These are phyloP conservation scores for Sapayoa aenigma DNA, from an alignment of 2,113 vertebrate species.

Conservation along the genomic window DNA sequence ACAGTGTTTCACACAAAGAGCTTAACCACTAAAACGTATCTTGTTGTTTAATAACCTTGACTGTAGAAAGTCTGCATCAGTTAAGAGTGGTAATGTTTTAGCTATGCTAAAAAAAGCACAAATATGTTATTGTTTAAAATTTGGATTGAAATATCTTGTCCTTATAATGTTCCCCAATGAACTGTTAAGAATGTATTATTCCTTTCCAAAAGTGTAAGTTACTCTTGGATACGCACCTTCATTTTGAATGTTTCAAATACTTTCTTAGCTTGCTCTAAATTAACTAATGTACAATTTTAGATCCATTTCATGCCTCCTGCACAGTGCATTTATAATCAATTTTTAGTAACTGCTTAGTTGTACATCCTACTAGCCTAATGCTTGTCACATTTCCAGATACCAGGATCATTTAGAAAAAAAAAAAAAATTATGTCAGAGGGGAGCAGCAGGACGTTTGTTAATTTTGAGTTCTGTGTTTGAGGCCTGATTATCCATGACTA, in stretches of 20 bases:
- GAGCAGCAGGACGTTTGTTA: neutral
- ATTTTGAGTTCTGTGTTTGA: neutral
- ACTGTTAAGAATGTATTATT: neutral
- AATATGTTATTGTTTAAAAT: neutral
- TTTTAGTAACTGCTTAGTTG: conserved; percentile 57
- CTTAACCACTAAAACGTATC: neutral
- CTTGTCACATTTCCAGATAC: neutral
- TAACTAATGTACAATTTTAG: neutral
- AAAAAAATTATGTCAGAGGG: neutral
- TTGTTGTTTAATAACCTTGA: neutral
- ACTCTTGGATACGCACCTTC: conserved; percentile 12
- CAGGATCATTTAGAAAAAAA: neutral
- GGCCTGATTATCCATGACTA: conserved; percentile 1
- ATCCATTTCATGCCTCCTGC: conserved; percentile 16
- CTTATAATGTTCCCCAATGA: neutral
- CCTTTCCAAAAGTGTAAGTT: neutral
- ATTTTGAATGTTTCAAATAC: conserved; percentile 59
- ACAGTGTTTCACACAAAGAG: neutral
- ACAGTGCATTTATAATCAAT: conserved; percentile 30
- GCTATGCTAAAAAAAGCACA: neutral
- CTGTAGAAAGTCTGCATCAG: neutral
- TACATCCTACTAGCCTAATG: conserved; percentile 28
- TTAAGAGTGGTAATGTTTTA: neutral
- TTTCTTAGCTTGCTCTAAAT: conserved; percentile 52
- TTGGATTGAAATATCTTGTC: neutral